Evolutionary conservation across 2,797 vertebrate genomes (phyloP).

Genomic region (Moxostoma hubbsi): DNA sequence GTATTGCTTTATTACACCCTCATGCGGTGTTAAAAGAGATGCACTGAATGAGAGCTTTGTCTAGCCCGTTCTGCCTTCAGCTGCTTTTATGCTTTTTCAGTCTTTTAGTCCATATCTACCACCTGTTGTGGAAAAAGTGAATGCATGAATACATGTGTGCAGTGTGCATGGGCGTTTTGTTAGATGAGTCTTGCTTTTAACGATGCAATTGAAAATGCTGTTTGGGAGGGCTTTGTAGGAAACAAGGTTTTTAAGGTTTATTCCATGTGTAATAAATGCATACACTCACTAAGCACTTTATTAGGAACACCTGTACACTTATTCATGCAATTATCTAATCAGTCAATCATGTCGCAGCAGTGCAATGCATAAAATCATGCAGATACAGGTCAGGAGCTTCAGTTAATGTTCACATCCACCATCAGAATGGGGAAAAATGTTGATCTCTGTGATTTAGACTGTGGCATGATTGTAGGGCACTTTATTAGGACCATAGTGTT

Average conservation of each 20-base stretch:
- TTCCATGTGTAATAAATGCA: not conserved
- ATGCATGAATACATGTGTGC: conserved; percentile 12
- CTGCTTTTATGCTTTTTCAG: conserved; percentile 34
- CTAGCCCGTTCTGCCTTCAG: conserved; percentile 6
- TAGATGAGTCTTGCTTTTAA: conserved; percentile 10
- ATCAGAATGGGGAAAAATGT: too few relatives aligned
- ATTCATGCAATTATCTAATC: too few relatives aligned
- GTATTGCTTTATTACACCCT: conserved; percentile 33
- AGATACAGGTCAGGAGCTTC: too few relatives aligned
- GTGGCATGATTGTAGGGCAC: too few relatives aligned
- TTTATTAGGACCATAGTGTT: too few relatives aligned
- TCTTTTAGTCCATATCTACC: conserved; percentile 25
- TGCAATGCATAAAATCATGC: too few relatives aligned
- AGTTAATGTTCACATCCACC: too few relatives aligned
- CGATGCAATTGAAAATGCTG: not conserved
- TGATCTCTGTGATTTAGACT: too few relatives aligned
- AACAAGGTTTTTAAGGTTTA: not conserved
- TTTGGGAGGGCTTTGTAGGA: not conserved
- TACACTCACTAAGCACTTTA: too few relatives aligned
- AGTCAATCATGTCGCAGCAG: too few relatives aligned
- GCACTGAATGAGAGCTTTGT: conserved; percentile 25
- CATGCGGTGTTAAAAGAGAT: conserved; percentile 9
- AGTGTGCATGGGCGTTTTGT: conserved; percentile 5
- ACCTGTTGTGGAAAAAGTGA: conserved; percentile 29
- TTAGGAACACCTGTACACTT: too few relatives aligned